Conservation (phyloP, 2,888 invertebrate genomes). For the Polia nebulosa region DNA sequence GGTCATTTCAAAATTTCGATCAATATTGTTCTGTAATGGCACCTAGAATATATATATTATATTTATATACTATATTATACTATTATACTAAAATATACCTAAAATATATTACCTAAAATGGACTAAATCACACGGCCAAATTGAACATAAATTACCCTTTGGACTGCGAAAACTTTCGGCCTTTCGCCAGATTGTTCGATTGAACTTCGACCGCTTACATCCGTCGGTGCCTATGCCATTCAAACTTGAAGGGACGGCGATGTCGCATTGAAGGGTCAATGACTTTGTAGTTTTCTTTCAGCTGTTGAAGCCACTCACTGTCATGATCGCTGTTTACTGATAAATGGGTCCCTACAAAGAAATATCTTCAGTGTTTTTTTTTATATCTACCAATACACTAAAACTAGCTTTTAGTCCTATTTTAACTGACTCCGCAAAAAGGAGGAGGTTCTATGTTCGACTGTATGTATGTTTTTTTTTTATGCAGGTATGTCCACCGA, state of each 20-base stretch:
- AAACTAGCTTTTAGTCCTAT: no score
- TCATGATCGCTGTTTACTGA: not conserved
- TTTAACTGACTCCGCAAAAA: no score
- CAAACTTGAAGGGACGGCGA: conserved; percentile 42
- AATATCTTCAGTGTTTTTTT: not conserved
- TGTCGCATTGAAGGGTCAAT: conserved; percentile 24
- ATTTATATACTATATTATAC: no score
- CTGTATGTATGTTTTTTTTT: no score
- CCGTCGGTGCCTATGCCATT: conserved; percentile 31
- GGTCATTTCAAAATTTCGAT: not conserved
- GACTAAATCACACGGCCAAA: conserved; percentile 16
- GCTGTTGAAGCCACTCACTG: not conserved
- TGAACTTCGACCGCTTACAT: conserved; percentile 33
- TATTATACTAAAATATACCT: no score
- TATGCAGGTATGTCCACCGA: no score
- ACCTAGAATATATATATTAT: no score
- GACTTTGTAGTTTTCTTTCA: conserved; percentile 28
- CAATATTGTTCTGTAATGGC: conserved; percentile 5
- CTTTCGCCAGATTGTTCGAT: conserved; percentile 36
- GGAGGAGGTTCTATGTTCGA: no score
- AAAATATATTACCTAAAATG: conserved; percentile 12
- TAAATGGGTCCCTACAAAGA: not conserved
- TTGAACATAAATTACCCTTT: conserved; percentile 31
- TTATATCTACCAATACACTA: not conserved
- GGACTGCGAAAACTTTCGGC: conserved; percentile 24